Base-by-base conservation (phyloP, 1,140 invertebrate species). In the Sycobia sp. region DNA sequence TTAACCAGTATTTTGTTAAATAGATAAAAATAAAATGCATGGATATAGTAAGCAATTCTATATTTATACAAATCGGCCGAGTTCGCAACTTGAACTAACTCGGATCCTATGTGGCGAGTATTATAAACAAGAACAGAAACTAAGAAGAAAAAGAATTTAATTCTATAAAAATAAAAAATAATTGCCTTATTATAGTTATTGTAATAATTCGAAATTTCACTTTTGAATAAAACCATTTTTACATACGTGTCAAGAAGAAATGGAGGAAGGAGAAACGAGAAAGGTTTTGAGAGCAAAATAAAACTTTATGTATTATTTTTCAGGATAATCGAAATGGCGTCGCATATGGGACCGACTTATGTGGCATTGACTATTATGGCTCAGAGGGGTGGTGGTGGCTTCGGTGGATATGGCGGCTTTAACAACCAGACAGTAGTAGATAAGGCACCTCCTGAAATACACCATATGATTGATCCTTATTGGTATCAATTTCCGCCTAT, bases 401-500 rank as follows among this genome's bases (percentile, higher is more conserved):
- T 59, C 27, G 72, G 72, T 8, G 60, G 63, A 69, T 58, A 22
- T 25, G 55, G 59, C 10, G 69, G 68, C 66, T 83, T 81, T 50
- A 82, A 81, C 51, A 92, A 92, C 73, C 77, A 87, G 44, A 90
- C 89, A 20, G 87, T 91, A 50, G 89, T 89, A n/a, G 90, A 91
- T 76, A 88, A 84, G 67, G 88, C 90, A 10, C 84, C 85, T 8
- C 81, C 85, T n/a, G 90, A 91, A 25, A 91, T 92, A 83, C 76
- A 90, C 29, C 85, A 89, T 68, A 74, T 91, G 76, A 83, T 92
- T 43, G 88, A 91, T 71, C 76, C 86, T 3, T 86, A 91, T 66
- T 91, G 90, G 90, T 86, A 87, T 55, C 89, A 90, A 70, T 93
- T 87, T 71, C 87, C 90, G 5, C 91, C 90, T 1, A 81, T 92